A percentile compares a stretch with the other conserved stretches of the same genome.
These are phyloP conservation scores for Cebidichthys violaceus DNA, from an alignment of 2,113 vertebrate genomes.

Conservation along the genomic window DNA sequence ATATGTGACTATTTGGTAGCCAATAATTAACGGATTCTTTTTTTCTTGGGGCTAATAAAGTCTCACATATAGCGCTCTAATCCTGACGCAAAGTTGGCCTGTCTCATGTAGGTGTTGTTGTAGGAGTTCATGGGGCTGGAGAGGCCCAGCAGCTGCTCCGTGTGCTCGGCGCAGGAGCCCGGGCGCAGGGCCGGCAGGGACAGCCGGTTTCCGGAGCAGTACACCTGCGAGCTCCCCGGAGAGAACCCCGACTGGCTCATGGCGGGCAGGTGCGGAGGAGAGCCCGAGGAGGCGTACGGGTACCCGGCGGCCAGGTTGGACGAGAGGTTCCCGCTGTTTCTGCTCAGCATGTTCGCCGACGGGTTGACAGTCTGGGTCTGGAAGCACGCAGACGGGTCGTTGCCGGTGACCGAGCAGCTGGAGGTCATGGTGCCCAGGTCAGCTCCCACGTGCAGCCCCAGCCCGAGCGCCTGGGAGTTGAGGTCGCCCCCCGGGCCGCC, in stretches of 20 bases:
- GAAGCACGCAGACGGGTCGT: slow-evolving; percentile 85
- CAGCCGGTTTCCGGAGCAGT: slow-evolving; percentile 85
- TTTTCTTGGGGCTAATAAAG: neutral
- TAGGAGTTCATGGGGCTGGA: slow-evolving; percentile 84
- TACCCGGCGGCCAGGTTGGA: slow-evolving; percentile 79
- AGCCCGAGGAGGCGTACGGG: slow-evolving; percentile 84
- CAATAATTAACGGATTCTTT: neutral
- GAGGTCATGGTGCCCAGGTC: slow-evolving; percentile 81
- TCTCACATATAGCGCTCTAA: slow-evolving; percentile 93
- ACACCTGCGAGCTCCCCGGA: slow-evolving; percentile 87
- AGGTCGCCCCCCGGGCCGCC: slow-evolving; percentile 80
- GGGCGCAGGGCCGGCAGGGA: slow-evolving; percentile 82
- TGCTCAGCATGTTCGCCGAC: slow-evolving; percentile 74
- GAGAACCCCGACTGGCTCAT: slow-evolving; percentile 85
- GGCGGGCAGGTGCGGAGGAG: slow-evolving; percentile 85
- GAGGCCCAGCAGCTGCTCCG: slow-evolving; percentile 90
- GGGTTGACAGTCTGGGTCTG: slow-evolving; percentile 85
- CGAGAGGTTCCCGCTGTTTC: slow-evolving; percentile 75
- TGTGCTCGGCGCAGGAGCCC: slow-evolving; percentile 86
- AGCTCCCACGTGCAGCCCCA: slow-evolving; percentile 57
- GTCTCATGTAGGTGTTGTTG: slow-evolving; percentile 89
- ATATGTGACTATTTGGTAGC: neutral
- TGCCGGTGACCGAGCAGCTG: slow-evolving; percentile 80
- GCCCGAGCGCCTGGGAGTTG: slow-evolving; percentile 78
- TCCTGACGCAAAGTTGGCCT: slow-evolving; percentile 87